These are phyloP conservation scores for Anoplopoma fimbria DNA, from an alignment of 2,113 vertebrate species.

Conservation along the genomic window DNA sequence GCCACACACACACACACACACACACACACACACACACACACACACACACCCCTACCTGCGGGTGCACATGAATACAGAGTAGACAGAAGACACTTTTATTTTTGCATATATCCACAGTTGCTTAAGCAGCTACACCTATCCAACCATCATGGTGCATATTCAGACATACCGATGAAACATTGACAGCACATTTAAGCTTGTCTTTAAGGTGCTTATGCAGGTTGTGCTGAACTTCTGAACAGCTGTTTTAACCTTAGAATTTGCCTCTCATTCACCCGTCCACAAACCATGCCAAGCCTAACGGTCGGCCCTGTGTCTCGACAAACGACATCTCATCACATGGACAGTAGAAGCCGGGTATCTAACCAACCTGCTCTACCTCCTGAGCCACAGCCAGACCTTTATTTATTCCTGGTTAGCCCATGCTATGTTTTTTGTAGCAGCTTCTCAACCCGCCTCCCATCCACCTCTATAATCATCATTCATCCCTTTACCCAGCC, in stretches of 20 bases:
- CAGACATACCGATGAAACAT: not conserved
- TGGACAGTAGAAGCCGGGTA: not conserved
- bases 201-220: not conserved
- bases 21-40: slow-evolving; percentile 32
- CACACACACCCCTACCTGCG: not conserved
- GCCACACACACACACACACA: slow-evolving; percentile 36
- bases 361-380: not conserved
- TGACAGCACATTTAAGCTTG: not conserved
- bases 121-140: not conserved
- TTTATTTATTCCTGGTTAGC: not conserved
- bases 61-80: not conserved
- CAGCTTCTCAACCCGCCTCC: not conserved
- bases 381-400: not conserved
- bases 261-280: too few species aligned
- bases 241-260: too few species aligned
- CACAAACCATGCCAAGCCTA: not conserved
- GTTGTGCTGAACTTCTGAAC: not conserved
- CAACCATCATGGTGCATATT: not conserved
- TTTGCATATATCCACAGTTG: slow-evolving; percentile 18
- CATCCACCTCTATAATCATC: slow-evolving; percentile 2
- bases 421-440: not conserved
- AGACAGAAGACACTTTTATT: not conserved
- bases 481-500: not conserved
- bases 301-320: not conserved
- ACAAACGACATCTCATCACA: not conserved